phyloP scores from a whole-genome alignment of 2,797 vertebrate genomes.

The Cyclura pinguis region DNA sequence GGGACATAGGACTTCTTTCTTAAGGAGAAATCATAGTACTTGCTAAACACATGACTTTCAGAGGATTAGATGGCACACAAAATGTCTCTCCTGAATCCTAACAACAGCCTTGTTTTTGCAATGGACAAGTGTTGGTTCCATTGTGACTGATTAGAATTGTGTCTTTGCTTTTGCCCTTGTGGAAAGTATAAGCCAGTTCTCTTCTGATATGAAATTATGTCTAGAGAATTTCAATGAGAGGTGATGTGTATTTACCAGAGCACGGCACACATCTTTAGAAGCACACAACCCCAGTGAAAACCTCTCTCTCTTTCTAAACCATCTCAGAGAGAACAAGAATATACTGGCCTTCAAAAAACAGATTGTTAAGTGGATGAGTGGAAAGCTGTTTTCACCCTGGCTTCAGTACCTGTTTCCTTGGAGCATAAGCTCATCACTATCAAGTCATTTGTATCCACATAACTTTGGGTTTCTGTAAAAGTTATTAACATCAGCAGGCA shows the following conservation, averaged over 20 bases:
- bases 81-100: not conserved
- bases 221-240: conserved; percentile 2
- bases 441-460: conserved; percentile 39
- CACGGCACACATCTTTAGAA: not conserved
- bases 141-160: conserved; percentile 18
- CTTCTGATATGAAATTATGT: conserved; percentile 5
- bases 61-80: not conserved
- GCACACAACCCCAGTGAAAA: not conserved
- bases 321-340: not conserved
- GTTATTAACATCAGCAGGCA: conserved; percentile 58
- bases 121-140: not conserved
- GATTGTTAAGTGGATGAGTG: conserved; percentile 15
- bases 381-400: conserved; percentile 37
- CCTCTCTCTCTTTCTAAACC: conserved; percentile 9
- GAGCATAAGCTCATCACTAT: conserved; percentile 26
- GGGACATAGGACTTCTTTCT: not conserved
- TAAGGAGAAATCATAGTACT: not conserved
- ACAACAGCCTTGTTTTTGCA: not conserved
- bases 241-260: not conserved
- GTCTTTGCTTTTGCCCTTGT: not conserved
- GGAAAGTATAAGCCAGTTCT: conserved; percentile 24
- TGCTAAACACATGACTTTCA: not conserved
- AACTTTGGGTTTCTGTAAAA: conserved; percentile 44
- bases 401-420: conserved; percentile 35
- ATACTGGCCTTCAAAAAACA: conserved; percentile 31